These are phyloP conservation scores for Hippopotamus amphibius DNA, from an alignment of 2,113 vertebrate genomes.

Conservation along the genomic window DNA sequence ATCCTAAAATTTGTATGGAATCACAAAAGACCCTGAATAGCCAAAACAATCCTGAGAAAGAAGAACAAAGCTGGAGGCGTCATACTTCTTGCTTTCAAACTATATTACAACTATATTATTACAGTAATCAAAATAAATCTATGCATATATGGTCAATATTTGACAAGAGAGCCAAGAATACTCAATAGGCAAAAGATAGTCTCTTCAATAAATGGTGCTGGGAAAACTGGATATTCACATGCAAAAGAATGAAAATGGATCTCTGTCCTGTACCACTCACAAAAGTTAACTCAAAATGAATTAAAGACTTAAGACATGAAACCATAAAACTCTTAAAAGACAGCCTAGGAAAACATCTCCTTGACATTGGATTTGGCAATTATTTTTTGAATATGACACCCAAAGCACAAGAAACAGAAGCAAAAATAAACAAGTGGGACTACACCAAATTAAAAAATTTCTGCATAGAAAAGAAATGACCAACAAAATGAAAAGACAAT, in stretches of 20 bases:
- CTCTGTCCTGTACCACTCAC: background rate
- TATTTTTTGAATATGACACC: background rate
- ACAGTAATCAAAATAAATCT: background rate
- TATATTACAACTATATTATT: background rate
- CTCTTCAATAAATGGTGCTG: background rate
- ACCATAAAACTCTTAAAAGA: background rate
- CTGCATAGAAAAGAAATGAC: background rate
- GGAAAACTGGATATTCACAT: background rate
- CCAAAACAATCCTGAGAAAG: background rate
- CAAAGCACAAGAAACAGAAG: background rate
- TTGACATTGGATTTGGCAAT: background rate
- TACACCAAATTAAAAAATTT: background rate
- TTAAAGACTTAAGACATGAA: slow-evolving; percentile 17
- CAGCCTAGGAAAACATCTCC: background rate
- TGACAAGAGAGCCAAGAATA: background rate
- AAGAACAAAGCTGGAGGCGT: background rate
- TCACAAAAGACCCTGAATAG: background rate
- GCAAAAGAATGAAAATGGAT: background rate
- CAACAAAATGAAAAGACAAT: background rate
- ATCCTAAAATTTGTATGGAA: background rate
- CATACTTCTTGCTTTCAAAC: background rate
- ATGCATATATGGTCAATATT: background rate
- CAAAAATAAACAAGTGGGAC: background rate
- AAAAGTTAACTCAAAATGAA: background rate
- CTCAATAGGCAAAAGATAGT: background rate